Percentiles rank a stretch among this genome's conserved stretches.
These are phyloP conservation scores for Sylvia borin DNA, from an alignment of 2,797 vertebrate genomes.

Conservation along the genomic window DNA sequence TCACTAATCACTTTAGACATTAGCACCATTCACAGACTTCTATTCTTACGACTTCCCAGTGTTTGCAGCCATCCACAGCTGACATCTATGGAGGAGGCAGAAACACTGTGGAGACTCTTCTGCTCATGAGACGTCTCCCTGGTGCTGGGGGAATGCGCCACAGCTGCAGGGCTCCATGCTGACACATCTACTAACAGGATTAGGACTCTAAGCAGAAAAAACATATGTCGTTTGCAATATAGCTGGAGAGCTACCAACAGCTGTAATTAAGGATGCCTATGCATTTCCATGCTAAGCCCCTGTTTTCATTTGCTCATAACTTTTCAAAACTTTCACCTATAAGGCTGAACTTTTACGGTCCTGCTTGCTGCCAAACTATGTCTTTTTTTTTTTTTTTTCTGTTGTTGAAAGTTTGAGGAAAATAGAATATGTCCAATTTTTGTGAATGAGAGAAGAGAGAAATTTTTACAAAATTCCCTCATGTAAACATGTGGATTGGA, in stretches of 20 bases:
- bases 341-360: constrained; percentile 29
- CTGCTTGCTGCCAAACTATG: neutral
- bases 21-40: constrained; percentile 9
- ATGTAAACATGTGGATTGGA: neutral
- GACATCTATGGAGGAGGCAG: neutral
- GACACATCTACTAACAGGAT: constrained; percentile 55
- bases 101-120: neutral
- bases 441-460: constrained; percentile 26
- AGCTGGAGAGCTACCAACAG: constrained; percentile 57
- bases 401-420: constrained; percentile 42
- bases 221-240: neutral
- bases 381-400: neutral
- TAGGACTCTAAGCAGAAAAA: constrained; percentile 42
- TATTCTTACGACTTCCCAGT: neutral
- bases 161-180: constrained; percentile 42
- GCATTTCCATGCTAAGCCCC: constrained; percentile 52
- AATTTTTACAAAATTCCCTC: neutral
- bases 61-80: neutral
- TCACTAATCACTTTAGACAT: constrained; percentile 20
- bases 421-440: neutral
- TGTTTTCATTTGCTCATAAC: constrained; percentile 54
- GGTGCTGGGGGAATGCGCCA: fast-evolving
- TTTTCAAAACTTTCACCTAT: constrained; percentile 61
- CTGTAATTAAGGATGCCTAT: constrained; percentile 61
- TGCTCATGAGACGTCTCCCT: fast-evolving